These are phyloP conservation scores for Amphiprion clarkii DNA, from an alignment of 2,797 vertebrate genomes.

Conservation along the genomic window DNA sequence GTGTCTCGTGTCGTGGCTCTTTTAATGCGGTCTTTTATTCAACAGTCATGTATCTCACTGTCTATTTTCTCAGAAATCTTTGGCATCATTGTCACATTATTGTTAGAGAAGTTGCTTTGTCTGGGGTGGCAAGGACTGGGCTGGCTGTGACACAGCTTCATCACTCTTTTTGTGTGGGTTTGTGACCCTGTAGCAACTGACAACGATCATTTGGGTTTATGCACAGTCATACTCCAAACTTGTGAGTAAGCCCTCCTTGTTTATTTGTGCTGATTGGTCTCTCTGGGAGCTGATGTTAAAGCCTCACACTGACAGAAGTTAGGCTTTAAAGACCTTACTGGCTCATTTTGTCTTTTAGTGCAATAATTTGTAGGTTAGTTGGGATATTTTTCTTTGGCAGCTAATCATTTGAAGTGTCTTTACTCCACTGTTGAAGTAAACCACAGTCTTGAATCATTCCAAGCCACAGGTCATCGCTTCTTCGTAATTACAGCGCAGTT, in stretches of 20 bases:
- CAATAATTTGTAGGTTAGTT: conserved; percentile 66
- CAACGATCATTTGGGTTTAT: not conserved
- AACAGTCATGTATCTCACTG: conserved; percentile 41
- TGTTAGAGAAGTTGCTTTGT: conserved; percentile 41
- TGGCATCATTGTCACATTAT: conserved; percentile 36
- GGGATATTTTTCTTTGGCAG: conserved; percentile 72
- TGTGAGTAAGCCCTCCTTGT: conserved; percentile 11
- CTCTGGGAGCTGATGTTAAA: conserved; percentile 40
- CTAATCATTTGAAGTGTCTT: conserved; percentile 74
- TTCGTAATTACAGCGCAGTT: conserved; percentile 39
- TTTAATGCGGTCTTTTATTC: conserved; percentile 63
- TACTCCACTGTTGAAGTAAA: conserved; percentile 56
- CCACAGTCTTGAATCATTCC: conserved; percentile 75
- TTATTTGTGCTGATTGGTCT: conserved; percentile 43
- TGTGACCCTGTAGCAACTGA: conserved; percentile 36
- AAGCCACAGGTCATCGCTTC: conserved; percentile 53
- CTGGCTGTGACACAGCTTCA: conserved; percentile 27
- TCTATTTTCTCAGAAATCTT: conserved; percentile 46
- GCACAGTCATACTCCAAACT: conserved; percentile 10
- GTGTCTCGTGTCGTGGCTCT: conserved; percentile 54
- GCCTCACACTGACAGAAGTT: conserved; percentile 32
- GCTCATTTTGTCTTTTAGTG: conserved; percentile 51
- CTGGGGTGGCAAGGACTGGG: conserved; percentile 66
- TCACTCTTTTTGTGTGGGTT: conserved; percentile 6
- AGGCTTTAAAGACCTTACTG: conserved; percentile 41